Evolutionary conservation across 2,113 vertebrate species (phyloP).

Genomic region (Rafetus swinhoei): DNA sequence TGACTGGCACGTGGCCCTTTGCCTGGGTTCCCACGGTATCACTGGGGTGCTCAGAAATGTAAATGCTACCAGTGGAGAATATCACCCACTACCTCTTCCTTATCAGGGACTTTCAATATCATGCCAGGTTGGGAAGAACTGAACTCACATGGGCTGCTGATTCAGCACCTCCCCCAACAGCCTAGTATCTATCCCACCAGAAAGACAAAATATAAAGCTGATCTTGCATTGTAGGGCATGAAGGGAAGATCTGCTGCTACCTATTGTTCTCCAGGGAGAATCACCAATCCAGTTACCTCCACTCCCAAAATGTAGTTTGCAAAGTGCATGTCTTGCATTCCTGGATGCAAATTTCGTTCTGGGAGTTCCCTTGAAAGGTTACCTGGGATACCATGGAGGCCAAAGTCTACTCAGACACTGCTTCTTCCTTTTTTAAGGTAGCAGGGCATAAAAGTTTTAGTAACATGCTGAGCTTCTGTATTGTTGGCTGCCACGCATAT

Average conservation of each 20-base stretch:
- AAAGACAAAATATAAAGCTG: neutral
- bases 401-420: neutral
- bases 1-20: neutral
- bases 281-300: neutral
- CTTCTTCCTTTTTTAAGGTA: neutral
- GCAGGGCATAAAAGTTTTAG: neutral
- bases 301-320: neutral
- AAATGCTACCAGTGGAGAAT: neutral
- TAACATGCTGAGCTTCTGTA: neutral
- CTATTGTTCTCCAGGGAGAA: neutral
- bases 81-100: neutral
- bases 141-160: neutral
- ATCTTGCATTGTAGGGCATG: rapidly evolving
- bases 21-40: neutral
- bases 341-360: neutral
- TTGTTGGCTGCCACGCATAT: neutral
- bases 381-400: rapidly evolving
- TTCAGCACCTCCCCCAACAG: neutral
- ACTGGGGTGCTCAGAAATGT: neutral
- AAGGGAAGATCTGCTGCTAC: neutral
- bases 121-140: neutral
- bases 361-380: neutral
- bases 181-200: neutral
- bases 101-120: neutral
- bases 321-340: neutral